Evolutionary conservation across 1,140 invertebrate genomes (phyloP).

Genomic region (Drosophila melanica): DNA sequence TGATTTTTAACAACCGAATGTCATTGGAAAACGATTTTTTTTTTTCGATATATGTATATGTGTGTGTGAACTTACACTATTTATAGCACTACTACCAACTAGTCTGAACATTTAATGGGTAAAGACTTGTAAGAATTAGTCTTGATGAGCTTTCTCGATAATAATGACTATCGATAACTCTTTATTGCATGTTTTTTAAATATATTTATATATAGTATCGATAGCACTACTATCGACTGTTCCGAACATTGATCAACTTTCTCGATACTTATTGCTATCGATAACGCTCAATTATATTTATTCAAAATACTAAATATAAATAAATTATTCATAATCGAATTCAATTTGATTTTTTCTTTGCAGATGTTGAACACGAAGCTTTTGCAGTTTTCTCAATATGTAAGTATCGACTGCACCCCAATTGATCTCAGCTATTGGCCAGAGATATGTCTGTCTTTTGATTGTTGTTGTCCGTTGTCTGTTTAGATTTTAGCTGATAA

Average conservation of each 20-base stretch:
- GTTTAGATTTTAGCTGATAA: too few species aligned
- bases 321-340: neutral
- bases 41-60: slow-evolving; percentile 28
- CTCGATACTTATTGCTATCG: too few species aligned
- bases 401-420: slow-evolving; percentile 32
- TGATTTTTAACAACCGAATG: slow-evolving; percentile 26
- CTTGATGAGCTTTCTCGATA: too few species aligned
- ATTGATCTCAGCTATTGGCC: neutral
- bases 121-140: too few species aligned
- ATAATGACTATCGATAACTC: too few species aligned
- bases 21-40: slow-evolving; percentile 9
- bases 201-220: neutral
- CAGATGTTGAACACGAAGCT: slow-evolving; percentile 29
- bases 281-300: too few species aligned
- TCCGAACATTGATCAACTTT: too few species aligned
- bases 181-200: too few species aligned
- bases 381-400: slow-evolving; percentile 15
- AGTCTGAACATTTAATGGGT: neutral
- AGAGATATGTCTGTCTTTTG: neutral
- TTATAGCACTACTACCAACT: neutral
- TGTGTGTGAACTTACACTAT: slow-evolving; percentile 11
- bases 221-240: neutral
- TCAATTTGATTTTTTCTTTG: slow-evolving; percentile 20
- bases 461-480: neutral
- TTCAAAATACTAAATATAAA: too few species aligned